Percentiles rank a stretch among this genome's conserved stretches.
Conservation (phyloP, 1,140 invertebrate species). For the fruit fly (Drosophila melanogaster) region DNA sequence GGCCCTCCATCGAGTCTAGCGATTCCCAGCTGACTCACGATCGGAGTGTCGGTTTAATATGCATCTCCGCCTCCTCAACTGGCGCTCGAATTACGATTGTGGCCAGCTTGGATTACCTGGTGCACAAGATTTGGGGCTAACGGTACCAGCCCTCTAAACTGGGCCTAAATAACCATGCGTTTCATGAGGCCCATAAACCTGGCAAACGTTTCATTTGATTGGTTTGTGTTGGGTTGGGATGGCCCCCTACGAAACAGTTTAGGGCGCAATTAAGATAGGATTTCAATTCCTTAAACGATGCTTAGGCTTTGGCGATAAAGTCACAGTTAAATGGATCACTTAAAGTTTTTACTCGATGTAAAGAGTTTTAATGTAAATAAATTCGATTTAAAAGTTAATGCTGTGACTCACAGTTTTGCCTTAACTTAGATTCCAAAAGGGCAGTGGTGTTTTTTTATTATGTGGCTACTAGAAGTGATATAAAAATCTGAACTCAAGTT, state of each 20-base stretch:
- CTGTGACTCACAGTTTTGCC: not conserved
- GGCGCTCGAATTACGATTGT: constrained; percentile 64
- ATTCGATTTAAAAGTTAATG: not conserved
- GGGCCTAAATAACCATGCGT: constrained; percentile 45
- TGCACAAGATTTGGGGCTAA: constrained; percentile 35
- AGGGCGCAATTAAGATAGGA: constrained; percentile 50
- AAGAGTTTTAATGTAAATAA: not conserved
- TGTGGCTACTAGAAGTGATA: not conserved
- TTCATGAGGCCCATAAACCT: constrained; percentile 40
- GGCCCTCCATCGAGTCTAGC: constrained; percentile 16
- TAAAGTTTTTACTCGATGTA: constrained; percentile 11
- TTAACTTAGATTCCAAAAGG: not conserved
- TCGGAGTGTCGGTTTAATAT: constrained; percentile 47
- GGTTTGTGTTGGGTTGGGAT: not conserved
- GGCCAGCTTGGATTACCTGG: constrained; percentile 41
- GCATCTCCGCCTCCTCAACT: constrained; percentile 32
- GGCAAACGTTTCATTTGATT: constrained; percentile 41
- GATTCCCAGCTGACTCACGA: constrained; percentile 36
- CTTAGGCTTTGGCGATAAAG: constrained; percentile 24
- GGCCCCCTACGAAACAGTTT: constrained; percentile 37
- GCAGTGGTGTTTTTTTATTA: not conserved
- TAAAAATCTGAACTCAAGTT: not conserved
- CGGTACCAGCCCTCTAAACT: constrained; percentile 51
- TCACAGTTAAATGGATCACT: constrained; percentile 19
- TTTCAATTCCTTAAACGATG: constrained; percentile 25